Percentiles rank a stretch among this genome's conserved stretches.
Evolutionary conservation across 30 jellyfish, hydroid and myxozoan species (phyloP).

Genomic region (Haliclystus octoradiatus): DNA sequence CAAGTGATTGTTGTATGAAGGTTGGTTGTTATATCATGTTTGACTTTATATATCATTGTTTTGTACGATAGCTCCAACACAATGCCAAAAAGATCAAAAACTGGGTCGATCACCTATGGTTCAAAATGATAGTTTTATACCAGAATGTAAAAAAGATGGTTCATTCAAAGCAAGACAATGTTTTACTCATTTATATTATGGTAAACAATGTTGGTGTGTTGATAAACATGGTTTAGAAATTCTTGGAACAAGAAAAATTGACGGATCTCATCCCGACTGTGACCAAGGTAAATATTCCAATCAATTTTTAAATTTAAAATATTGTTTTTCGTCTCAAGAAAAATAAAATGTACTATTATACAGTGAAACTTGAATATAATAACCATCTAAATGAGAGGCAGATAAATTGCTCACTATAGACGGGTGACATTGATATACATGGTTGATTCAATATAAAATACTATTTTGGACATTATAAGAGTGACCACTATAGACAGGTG

Average conservation of each 20-base stretch:
- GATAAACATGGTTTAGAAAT: constrained; percentile 90
- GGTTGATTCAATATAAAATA: too few species aligned
- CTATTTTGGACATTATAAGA: too few species aligned
- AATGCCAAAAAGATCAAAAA: constrained; percentile 80
- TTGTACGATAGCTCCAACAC: constrained; percentile 35
- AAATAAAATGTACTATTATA: too few species aligned
- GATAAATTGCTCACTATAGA: too few species aligned
- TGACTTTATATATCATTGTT: background rate
- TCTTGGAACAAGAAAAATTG: constrained; percentile 92
- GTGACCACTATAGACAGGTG: too few species aligned
- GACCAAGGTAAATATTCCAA: constrained; percentile 58
- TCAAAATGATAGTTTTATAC: constrained; percentile 74
- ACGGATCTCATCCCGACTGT: constrained; percentile 98
- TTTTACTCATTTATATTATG: constrained; percentile 82
- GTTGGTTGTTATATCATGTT: background rate
- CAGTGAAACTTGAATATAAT: too few species aligned
- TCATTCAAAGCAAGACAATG: constrained; percentile 86
- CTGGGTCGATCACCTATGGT: constrained; percentile 58
- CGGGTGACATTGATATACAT: too few species aligned
- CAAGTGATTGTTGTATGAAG: background rate
- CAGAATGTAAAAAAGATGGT: constrained; percentile 95
- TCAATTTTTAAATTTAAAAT: too few species aligned
- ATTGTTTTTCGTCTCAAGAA: too few species aligned
- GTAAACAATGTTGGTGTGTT: constrained; percentile 98
- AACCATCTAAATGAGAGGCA: too few species aligned